Base-by-base conservation (phyloP, 2,888 invertebrate genomes). In the Drosophila cracens region DNA sequence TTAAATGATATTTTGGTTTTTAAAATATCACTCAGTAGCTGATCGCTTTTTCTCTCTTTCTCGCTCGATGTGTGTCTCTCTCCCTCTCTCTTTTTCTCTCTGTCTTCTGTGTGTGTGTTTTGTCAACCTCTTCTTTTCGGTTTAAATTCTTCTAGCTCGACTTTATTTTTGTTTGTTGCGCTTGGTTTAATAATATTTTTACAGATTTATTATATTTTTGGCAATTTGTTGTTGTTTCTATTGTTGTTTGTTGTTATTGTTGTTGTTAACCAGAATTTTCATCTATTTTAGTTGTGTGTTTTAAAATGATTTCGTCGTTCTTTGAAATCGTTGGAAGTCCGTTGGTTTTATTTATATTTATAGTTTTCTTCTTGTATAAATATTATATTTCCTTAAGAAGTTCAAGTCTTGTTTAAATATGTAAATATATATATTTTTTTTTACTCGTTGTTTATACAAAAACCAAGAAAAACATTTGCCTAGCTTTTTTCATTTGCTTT, bases 281-380 rank as follows among this genome's bases (percentile, higher is more conserved):
- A 27, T 40, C 21, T 52, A 49, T 72, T 82, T 85, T 65, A 70
- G 48, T 70, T 60, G 68, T 56, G 48, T 52, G 46, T 4, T 74
- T 52, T 74, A 70, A 83, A 83, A 81, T 77, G 81, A 82, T 81
- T 91, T 92, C 91, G 92, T 92, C 92, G 91, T 90, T 84, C 82
- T 83, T 81, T 85, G 90, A 92, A 92, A 87, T 92, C 92, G 92
- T 92, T 92, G 92, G 92, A 92, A 92, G 92, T 92, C 88, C 90
- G 87, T 86, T 88, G 86, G 54, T 66, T 43, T 61, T 61, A 40
- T 33, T 78, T 70, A 46, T 77, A 65, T 36, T 46, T 53, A 58
- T 40, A 46, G 59, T 11, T 34, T 48, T 48, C 63, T 63, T 70
- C 64, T 70, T 74, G 82, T 87, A 89, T 87, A 89, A 80, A 85